phyloP scores from a whole-genome alignment of 2,113 vertebrate species.

The Mystacornis crossleyi region DNA sequence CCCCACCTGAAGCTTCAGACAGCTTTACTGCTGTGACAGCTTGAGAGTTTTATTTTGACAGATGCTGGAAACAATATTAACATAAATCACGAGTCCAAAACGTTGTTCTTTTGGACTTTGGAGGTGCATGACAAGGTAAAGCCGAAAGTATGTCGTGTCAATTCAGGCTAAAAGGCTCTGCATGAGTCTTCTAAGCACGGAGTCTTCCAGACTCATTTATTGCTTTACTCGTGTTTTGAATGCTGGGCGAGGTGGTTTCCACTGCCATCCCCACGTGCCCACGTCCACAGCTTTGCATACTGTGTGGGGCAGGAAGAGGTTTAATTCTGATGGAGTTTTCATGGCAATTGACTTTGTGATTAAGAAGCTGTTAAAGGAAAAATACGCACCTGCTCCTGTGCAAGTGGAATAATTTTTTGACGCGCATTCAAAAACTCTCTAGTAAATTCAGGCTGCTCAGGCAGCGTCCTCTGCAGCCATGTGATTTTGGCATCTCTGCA shows the following conservation, averaged over 20 bases:
- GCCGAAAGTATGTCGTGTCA: fast-evolving
- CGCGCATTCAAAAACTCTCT: neutral
- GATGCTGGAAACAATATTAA: neutral
- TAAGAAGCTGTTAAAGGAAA: neutral
- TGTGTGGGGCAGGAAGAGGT: neutral
- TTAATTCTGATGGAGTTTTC: neutral
- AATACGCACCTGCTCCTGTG: neutral
- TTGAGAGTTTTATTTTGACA: neutral
- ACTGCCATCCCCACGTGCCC: neutral
- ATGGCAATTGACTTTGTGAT: neutral
- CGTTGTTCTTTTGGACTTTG: neutral
- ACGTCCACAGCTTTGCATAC: fast-evolving
- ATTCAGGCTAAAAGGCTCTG: neutral
- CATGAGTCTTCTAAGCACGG: neutral
- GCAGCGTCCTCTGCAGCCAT: neutral
- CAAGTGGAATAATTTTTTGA: neutral
- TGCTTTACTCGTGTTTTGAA: neutral
- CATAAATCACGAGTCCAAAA: neutral
- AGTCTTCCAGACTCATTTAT: neutral
- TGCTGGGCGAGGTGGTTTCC: neutral
- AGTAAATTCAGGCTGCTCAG: neutral
- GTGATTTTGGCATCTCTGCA: neutral
- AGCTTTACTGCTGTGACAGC: neutral
- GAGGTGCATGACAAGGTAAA: neutral
- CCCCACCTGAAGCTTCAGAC: neutral